Base-by-base conservation (phyloP, 2,113 vertebrate genomes). In the Suricata suricatta region DNA sequence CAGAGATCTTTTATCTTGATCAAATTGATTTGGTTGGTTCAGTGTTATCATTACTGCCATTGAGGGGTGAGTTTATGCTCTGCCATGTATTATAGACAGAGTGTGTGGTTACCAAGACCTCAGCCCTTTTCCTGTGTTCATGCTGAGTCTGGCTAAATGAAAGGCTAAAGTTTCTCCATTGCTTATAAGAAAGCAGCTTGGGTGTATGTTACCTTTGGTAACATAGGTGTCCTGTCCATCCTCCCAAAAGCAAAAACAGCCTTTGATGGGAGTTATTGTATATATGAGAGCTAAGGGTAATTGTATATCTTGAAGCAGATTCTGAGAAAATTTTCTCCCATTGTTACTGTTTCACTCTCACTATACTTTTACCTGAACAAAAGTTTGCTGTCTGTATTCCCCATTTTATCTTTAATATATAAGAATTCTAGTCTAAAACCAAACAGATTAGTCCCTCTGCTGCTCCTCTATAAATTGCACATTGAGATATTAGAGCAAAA, bases 361-460 rank as follows among this genome's bases (percentile, higher is more conserved):
- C 47, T 95, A 0, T 77, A 23, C 68, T 95, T 80, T 66, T 68
- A 29, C 57, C n/a, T 88, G 74, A 89, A 72, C n/a, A 27, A 12
- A 41, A 92, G 8, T 80, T 19, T 69, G 88, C 38, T 77, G 6
- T 94, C 63, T 92, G 5, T 81, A 79, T 79, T 92, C 41, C n/a
- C 63, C 38, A 41, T 76, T 94, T 96, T 93, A 35, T 96, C 77
- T 89, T 86, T 64, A 74, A 71, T 72, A 41, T 77, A 0, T 83
- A 64, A 82, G 71, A 92, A 41, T 87, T 87, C 79, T 85, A 52
- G 50, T 57, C 64, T 74, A 57, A 94, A 94, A 85, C 92, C 77
- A 93, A 82, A 44, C 72, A 52, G 60, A 44, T 66, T 71, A 83
- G 38, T 92, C 74, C 52, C 94, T 95, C 63, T 89, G 52, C 41